A percentile compares a stretch with the other conserved stretches of the same genome.
Evolutionary conservation across 2,113 vertebrate genomes (phyloP).

Genomic region (Montifringilla adamsi): DNA sequence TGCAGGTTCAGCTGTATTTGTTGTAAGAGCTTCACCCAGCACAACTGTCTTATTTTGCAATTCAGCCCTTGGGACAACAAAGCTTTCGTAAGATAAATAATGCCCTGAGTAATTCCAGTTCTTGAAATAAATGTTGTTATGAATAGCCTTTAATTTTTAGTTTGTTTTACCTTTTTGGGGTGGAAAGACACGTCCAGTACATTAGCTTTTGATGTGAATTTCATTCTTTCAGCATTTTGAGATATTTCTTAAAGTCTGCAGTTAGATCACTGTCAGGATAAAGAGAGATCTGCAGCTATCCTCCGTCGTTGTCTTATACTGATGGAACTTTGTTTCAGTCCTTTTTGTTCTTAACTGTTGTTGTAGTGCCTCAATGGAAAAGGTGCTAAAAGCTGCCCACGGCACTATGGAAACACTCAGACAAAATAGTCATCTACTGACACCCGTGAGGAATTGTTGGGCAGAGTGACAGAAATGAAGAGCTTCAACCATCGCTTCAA

Average conservation of each 20-base stretch:
- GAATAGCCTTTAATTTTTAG: not conserved
- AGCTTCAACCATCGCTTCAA: slow-evolving; percentile 22
- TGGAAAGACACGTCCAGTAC: not conserved
- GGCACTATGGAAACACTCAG: slow-evolving; percentile 12
- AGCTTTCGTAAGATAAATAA: not conserved
- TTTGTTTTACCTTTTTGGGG: not conserved
- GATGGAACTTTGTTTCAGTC: not conserved
- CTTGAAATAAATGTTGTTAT: not conserved
- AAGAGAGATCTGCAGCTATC: not conserved
- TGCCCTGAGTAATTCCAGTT: not conserved
- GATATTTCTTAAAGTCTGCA: not conserved
- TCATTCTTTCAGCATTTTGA: not conserved
- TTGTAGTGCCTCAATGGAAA: slow-evolving; percentile 26
- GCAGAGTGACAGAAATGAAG: slow-evolving; percentile 54
- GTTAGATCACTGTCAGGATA: not conserved
- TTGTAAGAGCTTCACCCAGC: not conserved
- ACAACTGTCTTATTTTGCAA: not conserved
- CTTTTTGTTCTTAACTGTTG: not conserved
- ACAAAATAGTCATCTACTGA: not conserved
- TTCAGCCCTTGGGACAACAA: not conserved
- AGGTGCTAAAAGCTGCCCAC: not conserved
- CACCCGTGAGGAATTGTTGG: slow-evolving; percentile 12
- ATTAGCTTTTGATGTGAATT: not conserved
- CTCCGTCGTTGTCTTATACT: not conserved
- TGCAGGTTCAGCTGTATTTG: not conserved